phyloP scores from a whole-genome alignment of 1,140 invertebrate species.

The Lepidurus packardi region DNA sequence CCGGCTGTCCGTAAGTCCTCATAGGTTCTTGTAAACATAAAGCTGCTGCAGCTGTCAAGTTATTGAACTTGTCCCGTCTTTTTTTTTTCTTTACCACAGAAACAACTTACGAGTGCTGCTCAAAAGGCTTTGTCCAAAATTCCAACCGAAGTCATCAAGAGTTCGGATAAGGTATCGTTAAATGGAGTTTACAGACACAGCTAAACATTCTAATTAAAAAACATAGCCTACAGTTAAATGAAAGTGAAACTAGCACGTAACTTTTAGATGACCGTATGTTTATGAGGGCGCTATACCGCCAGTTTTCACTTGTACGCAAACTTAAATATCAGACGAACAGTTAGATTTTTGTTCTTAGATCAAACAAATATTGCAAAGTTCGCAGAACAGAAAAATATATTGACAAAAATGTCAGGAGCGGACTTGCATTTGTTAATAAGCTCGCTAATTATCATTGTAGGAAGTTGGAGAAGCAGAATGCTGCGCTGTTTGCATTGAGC shows the following conservation, averaged over 20 bases:
- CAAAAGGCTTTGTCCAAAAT: slow-evolving; percentile 86
- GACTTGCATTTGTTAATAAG: no score
- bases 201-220: not conserved
- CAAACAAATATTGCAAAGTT: no score
- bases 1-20: slow-evolving; percentile 61
- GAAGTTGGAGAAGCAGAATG: slow-evolving; percentile 75
- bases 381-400: no score
- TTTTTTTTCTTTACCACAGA: slow-evolving; percentile 54
- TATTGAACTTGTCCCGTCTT: slow-evolving; percentile 26
- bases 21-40: not conserved
- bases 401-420: no score
- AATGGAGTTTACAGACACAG: not conserved
- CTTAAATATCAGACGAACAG: no score
- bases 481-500: slow-evolving; percentile 87
- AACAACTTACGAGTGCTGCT: slow-evolving; percentile 75
- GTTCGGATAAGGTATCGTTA: slow-evolving; percentile 65
- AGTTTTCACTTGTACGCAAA: no score
- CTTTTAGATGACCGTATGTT: no score
- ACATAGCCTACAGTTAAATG: not conserved
- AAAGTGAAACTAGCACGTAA: no score
- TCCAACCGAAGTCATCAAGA: slow-evolving; percentile 74
- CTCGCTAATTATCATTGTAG: slow-evolving; percentile 47
- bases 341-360: no score
- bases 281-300: no score
- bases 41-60: slow-evolving; percentile 1